Evolutionary conservation across 2,113 vertebrate species (phyloP).

Genomic region (Mustela nigripes): DNA sequence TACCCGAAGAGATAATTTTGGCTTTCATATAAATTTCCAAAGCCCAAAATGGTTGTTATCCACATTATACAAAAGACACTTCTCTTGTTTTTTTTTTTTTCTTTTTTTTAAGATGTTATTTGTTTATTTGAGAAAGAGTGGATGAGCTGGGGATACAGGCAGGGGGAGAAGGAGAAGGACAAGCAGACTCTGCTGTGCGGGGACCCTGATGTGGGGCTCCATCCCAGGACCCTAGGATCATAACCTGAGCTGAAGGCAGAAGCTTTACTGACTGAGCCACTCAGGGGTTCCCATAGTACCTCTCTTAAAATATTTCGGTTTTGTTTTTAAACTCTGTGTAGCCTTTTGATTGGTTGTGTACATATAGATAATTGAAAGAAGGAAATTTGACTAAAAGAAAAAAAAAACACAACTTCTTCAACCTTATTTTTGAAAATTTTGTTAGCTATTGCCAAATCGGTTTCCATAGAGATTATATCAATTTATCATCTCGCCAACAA

Average conservation of each 20-base stretch:
- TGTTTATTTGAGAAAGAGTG: background rate
- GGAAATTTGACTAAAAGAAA: background rate
- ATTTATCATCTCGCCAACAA: background rate
- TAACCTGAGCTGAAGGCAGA: background rate
- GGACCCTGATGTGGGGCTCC: background rate
- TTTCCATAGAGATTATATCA: constrained; percentile 23
- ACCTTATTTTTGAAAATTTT: background rate
- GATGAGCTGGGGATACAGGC: background rate
- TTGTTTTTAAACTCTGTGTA: background rate
- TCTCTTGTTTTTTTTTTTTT: background rate
- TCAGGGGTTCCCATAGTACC: background rate
- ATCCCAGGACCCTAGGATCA: background rate
- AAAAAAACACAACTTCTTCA: background rate
- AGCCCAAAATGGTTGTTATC: background rate
- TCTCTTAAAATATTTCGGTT: background rate
- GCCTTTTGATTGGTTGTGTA: background rate
- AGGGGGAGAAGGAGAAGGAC: background rate
- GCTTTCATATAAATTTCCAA: background rate
- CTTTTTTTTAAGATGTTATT: background rate
- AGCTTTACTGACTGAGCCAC: background rate
- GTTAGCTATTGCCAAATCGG: background rate
- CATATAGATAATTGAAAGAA: background rate
- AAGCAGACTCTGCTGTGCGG: background rate
- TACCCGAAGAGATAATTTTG: background rate
- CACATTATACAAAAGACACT: background rate